Evolutionary conservation across 2,113 vertebrate species (phyloP), one percentile per base, ranked within the genome.

Genomic region (Megalops atlanticus): DNA sequence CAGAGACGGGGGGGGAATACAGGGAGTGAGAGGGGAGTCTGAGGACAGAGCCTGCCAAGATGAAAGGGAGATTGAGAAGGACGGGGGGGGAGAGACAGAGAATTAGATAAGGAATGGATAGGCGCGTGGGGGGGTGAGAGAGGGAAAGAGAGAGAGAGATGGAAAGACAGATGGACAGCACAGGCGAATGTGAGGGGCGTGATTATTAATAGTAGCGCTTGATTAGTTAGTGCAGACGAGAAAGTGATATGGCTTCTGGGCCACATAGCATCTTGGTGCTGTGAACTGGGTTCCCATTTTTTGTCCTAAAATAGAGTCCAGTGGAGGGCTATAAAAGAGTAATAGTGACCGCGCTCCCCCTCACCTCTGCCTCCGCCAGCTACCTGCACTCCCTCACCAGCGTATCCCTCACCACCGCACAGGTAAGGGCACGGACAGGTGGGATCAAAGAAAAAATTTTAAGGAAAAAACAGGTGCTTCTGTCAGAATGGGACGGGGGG

Each of bases 231-330:
- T 72, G 78, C 18, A 36, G 78, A 36, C 18, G 77, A 79, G 77
- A 47, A 72, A 79, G 78, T 79, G 78, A 79, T 79, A 72, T 33
- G 78, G 24, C 68, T 14, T 35, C n/a, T 21, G 41, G 77, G 78
- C 78, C 78, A 79, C 68, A 72, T 72, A 79, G 78, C 78, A 49
- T 71, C 78, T 31, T n/a, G 21, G 24, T 33, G 38, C 31, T 41
- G 68, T 21, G 27, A 36, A 36, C 27, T 31, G 21, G 68, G 41
- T 43, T 36, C 43, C 78, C 68, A 79, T 79, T 73, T 52, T 49
- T 75, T 80, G 43, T 82, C 87, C 83, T 85, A 77, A 86, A 84
- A 88, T 86, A 86, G 87, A 82, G 80, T 41, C 21, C 7, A 45
- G 54, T 39, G 54, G 49, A 58, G 79, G 81, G 21, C 81, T 87